phyloP scores from a whole-genome alignment of 35 echinoderm and acorn worm species.

The Ophioderma brevispina region DNA sequence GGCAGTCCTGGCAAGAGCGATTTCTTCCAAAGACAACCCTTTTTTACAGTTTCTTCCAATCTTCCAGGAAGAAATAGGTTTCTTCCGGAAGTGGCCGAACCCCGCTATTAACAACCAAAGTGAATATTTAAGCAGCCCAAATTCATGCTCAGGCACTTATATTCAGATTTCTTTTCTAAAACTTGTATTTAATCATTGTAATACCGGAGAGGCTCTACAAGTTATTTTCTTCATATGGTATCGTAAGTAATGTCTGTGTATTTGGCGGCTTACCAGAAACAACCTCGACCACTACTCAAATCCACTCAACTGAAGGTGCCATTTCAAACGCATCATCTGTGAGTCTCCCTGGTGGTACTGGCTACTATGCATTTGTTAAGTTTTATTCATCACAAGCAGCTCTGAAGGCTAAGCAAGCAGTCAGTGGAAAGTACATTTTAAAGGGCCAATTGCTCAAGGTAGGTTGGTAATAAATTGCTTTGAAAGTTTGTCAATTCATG shows the following conservation, averaged over 20 bases:
- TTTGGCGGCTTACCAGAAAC: neutral
- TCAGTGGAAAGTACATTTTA: conserved; percentile 54
- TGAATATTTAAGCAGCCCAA: too few species aligned
- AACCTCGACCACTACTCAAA: neutral
- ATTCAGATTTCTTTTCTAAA: too few species aligned
- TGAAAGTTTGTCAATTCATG: too few species aligned
- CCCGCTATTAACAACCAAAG: too few species aligned
- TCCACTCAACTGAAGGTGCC: neutral
- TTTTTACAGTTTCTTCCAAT: too few species aligned
- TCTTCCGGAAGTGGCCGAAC: too few species aligned
- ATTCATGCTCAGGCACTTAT: too few species aligned
- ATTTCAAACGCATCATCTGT: neutral
- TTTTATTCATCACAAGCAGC: conserved; percentile 54
- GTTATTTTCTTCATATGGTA: conserved; percentile 50
- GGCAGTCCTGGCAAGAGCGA: too few species aligned
- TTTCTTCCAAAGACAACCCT: too few species aligned
- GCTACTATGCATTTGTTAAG: conserved; percentile 64
- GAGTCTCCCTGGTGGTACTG: neutral
- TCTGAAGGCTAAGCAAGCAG: conserved; percentile 11
- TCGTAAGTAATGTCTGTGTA: conserved; percentile 39
- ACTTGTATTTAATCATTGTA: too few species aligned
- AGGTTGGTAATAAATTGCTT: neutral
- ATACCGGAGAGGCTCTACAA: conserved; percentile 34
- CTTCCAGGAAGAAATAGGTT: too few species aligned
- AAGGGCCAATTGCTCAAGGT: conserved; percentile 64